A percentile compares a stretch with the other conserved stretches of the same genome.
Evolutionary conservation across 1,140 invertebrate species (phyloP).

Genomic region (Platorchestia sp.): DNA sequence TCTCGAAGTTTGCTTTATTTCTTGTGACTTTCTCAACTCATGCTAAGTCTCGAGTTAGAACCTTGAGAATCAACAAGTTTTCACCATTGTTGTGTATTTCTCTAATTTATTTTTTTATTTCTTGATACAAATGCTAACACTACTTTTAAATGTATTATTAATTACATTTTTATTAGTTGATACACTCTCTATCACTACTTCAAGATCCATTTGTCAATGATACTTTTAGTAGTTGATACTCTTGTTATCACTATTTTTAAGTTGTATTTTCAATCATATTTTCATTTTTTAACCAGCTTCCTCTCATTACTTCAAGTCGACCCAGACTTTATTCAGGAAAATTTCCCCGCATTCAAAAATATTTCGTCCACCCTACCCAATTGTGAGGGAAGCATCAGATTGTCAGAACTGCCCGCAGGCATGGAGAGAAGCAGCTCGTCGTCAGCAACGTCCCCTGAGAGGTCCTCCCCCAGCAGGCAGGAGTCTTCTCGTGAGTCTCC

Average conservation of each 20-base stretch:
- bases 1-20: background rate
- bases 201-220: too few relatives aligned
- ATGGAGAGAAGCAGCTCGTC: background rate
- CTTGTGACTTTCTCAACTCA: background rate
- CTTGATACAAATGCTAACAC: too few relatives aligned
- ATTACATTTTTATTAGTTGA: too few relatives aligned
- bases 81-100: background rate
- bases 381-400: background rate
- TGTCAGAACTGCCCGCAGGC: background rate
- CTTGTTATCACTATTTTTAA: too few relatives aligned
- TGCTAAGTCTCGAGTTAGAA: background rate
- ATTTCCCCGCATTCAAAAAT: background rate
- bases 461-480: background rate
- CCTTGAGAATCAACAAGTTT: background rate
- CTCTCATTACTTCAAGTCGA: background rate
- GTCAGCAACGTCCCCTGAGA: background rate
- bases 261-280: too few relatives aligned
- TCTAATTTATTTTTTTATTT: too few relatives aligned
- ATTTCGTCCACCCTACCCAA: background rate
- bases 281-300: background rate
- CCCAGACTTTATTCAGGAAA: background rate
- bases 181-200: too few relatives aligned
- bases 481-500: background rate
- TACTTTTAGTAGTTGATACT: too few relatives aligned
- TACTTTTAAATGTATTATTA: too few relatives aligned